A percentile compares a stretch with the other conserved stretches of the same genome.
These are phyloP conservation scores for Stomatorhinus walkeri DNA, from an alignment of 2,797 vertebrate genomes.

Conservation along the genomic window DNA sequence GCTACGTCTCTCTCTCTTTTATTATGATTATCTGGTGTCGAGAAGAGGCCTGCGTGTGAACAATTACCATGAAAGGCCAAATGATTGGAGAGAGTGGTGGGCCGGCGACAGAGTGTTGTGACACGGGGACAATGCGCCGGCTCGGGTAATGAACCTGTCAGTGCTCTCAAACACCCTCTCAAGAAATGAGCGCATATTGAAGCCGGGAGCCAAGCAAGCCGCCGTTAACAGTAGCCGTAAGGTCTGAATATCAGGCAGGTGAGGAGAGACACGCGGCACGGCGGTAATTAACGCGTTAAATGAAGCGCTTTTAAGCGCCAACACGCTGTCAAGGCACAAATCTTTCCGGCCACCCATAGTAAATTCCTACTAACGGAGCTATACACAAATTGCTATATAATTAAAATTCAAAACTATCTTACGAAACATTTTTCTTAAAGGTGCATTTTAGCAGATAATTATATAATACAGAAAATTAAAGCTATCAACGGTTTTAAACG, in stretches of 20 bases:
- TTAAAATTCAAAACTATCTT: neutral
- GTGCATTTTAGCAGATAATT: neutral
- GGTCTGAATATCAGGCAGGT: neutral
- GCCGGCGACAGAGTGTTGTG: slow-evolving; percentile 20
- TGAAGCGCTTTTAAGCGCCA: neutral
- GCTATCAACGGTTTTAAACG: neutral
- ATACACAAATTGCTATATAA: neutral
- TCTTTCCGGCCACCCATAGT: neutral
- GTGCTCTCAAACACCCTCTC: slow-evolving; percentile 12
- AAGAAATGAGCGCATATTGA: neutral
- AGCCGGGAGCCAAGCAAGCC: neutral
- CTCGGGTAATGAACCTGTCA: slow-evolving; percentile 40
- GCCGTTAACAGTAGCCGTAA: neutral
- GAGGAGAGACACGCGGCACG: neutral
- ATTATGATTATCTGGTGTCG: slow-evolving; percentile 24
- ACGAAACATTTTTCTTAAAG: neutral
- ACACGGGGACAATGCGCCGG: slow-evolving; percentile 23
- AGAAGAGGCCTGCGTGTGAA: slow-evolving; percentile 27
- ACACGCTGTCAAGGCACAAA: neutral
- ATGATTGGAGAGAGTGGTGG: slow-evolving; percentile 11
- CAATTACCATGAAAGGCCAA: slow-evolving; percentile 21
- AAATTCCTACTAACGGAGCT: neutral
- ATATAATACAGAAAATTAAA: neutral
- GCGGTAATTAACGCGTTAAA: slow-evolving; percentile 3
- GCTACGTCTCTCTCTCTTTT: slow-evolving; percentile 11